Base-by-base conservation (phyloP, 2,888 invertebrate species). In the Heteromurus nitidus region DNA sequence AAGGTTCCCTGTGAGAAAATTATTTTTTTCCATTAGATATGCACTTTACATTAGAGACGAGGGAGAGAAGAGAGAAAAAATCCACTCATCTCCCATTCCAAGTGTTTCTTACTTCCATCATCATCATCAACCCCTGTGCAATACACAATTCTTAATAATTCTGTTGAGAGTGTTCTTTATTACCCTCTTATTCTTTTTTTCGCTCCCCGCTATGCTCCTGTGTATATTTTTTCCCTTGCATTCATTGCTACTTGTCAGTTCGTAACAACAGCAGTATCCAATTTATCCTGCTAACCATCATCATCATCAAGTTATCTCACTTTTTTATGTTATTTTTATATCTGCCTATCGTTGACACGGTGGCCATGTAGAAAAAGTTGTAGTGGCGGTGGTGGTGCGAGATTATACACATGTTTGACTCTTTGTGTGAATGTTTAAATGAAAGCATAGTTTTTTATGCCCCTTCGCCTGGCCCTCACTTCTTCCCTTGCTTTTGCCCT, bases 271-370 rank as follows among this genome's bases (percentile, higher is more conserved):
- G 69, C 50, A 69, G 53, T 44, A 77, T 77, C 69, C 77, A 69
- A 77, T 77, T 77, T 77, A 69, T 36, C 69, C 69, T 69, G 77
- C 69, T 77, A 50, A 62, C 69, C 69, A 77, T 62, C 50, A 44
- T 50, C 69, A 31, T 73, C 64, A 62, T 47, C 62, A 79, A 79
- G 69, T 69, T 76, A 68, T 77, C 79, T 79, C 69, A 44, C 70
- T 64, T 70, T 70, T 79, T 79, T 69, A 69, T 69, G 69, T 62
- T 50, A 64, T 64, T 62, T 69, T 62, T 69, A 77, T 69, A 18
- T 76, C n/a, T 65, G 42, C 65, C 53, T 69, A 69, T 65, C 70
- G 70, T 80, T 80, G 80, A 80, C 80, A 80, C 80, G 73, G 73
- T 67, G 79, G 65, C 44, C 13, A 22, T n/a, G n/a, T n/a, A n/a